Evolutionary conservation across 1,140 invertebrate genomes (phyloP).

Genomic region (Musca domestica): DNA sequence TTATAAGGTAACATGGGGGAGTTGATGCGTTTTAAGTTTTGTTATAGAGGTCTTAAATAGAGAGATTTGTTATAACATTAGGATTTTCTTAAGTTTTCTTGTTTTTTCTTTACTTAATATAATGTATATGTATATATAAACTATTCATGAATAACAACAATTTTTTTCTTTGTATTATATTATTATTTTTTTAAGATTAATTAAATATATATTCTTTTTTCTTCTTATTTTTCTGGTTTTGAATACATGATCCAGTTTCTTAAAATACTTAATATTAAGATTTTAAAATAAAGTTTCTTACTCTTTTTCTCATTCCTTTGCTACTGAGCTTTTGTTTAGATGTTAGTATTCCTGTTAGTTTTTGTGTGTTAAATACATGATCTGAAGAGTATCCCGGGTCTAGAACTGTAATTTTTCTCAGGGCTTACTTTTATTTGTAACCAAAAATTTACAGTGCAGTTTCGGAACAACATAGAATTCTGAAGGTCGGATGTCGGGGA

Average conservation of each 20-base stretch:
- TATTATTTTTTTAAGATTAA: background rate
- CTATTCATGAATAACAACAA: conserved; percentile 19
- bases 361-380: no score
- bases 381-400: no score
- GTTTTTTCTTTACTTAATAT: background rate
- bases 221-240: background rate
- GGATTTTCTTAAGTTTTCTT: background rate
- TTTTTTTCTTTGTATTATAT: conserved; percentile 12
- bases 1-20: background rate
- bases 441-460: no score
- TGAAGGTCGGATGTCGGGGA: no score
- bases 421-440: no score
- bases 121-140: conserved; percentile 18
- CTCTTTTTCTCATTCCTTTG: background rate
- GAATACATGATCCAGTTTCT: background rate
- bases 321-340: background rate
- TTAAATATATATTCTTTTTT: conserved; percentile 1
- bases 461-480: no score
- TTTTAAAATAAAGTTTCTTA: background rate
- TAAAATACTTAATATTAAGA: conserved; percentile 6
- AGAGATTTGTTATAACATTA: background rate
- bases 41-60: background rate
- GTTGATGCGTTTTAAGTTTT: background rate
- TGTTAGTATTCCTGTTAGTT: no score
- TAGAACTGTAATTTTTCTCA: no score